Percentiles rank a stretch among this genome's conserved stretches.
These are phyloP conservation scores for Bambusicola thoracicus DNA, from an alignment of 2,113 vertebrate species.

Conservation along the genomic window DNA sequence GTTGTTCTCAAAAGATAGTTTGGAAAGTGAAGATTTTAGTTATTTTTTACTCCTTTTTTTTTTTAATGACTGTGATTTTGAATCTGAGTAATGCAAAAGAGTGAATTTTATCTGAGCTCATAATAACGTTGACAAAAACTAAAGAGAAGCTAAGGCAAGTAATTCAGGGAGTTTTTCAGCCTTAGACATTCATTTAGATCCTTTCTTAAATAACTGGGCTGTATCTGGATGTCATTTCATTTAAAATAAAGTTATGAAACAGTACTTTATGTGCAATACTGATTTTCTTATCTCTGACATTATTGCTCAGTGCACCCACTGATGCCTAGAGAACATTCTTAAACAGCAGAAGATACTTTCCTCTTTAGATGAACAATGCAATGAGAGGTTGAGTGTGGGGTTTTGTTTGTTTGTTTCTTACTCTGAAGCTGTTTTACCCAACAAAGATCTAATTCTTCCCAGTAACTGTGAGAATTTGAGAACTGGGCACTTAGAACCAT, in stretches of 20 bases:
- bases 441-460: not conserved
- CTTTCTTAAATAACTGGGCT: slow-evolving; percentile 12
- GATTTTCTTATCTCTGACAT: not conserved
- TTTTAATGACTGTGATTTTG: slow-evolving; percentile 2
- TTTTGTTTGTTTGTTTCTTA: not conserved
- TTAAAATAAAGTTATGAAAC: slow-evolving; percentile 35
- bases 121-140: not conserved
- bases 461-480: not conserved
- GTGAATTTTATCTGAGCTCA: not conserved
- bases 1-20: not conserved
- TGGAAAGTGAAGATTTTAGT: not conserved
- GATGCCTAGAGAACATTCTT: not conserved
- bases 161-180: not conserved
- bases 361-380: not conserved
- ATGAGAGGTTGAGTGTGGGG: not conserved
- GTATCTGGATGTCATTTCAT: slow-evolving; percentile 18
- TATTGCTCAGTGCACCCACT: not conserved
- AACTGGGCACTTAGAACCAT: not conserved
- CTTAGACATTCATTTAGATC: slow-evolving; percentile 17
- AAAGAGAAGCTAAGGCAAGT: not conserved
- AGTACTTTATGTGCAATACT: not conserved
- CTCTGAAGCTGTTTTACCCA: not conserved
- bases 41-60: not conserved
- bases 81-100: not conserved
- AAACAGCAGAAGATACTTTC: not conserved